Evolutionary conservation across 2,888 invertebrate genomes (phyloP).

Genomic region (Blastobasis lacticolella): DNA sequence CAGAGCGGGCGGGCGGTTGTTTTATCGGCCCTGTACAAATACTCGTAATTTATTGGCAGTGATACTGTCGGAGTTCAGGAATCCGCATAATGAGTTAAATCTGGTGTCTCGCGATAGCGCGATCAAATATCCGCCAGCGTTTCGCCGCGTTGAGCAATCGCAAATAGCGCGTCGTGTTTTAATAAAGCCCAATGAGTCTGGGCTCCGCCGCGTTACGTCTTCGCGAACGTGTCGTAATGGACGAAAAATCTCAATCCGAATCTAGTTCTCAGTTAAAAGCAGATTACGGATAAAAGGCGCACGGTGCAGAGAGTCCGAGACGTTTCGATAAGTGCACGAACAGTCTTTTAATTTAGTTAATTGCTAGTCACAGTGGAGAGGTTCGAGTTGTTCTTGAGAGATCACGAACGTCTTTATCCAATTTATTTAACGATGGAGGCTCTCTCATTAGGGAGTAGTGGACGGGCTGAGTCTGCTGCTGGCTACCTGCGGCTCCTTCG

Average conservation of each 20-base stretch:
- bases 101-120: conserved; percentile 35
- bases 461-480: conserved; percentile 43
- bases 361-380: conserved; percentile 68
- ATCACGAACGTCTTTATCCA: conserved; percentile 73
- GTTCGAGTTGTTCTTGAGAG: conserved; percentile 69
- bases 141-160: conserved; percentile 12
- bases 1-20: conserved; percentile 31
- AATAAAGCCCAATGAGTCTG: too few relatives aligned
- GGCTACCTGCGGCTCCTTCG: conserved; percentile 49
- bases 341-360: conserved; percentile 73
- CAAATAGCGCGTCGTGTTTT: conserved; percentile 4
- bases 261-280: conserved; percentile 22
- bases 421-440: conserved; percentile 72
- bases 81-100: conserved; percentile 51
- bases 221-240: conserved; percentile 15
- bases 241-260: conserved; percentile 11
- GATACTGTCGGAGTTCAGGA: conserved; percentile 49
- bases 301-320: conserved; percentile 41
- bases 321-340: conserved; percentile 60
- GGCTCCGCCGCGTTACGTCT: too few relatives aligned
- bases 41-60: conserved; percentile 49
- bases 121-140: conserved; percentile 28
- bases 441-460: conserved; percentile 66
- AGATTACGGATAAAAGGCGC: conserved; percentile 44
- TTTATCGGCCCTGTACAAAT: conserved; percentile 38